Conservation (phyloP, 2,113 vertebrate genomes). For the Glareola pratincola region DNA sequence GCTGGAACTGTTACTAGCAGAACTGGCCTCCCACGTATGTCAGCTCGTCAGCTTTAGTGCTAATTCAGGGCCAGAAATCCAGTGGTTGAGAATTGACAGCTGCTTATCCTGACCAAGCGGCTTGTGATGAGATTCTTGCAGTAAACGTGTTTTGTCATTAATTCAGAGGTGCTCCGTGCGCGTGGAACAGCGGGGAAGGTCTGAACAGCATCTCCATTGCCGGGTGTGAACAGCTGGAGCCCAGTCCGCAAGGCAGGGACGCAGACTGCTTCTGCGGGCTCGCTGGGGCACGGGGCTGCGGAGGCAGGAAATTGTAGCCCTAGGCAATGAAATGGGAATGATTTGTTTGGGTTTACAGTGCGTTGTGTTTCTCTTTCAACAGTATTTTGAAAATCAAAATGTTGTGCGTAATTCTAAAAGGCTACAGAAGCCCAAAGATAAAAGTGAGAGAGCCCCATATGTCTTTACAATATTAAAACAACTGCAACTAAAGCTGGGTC, state of each 20-base stretch:
- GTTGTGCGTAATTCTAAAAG: background rate
- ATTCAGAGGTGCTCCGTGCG: accelerated
- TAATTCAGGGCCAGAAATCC: background rate
- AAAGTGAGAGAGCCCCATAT: background rate
- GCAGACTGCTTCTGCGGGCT: background rate
- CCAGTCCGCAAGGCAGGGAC: background rate
- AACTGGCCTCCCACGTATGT: background rate
- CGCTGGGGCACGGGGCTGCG: accelerated
- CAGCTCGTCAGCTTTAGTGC: background rate
- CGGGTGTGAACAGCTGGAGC: accelerated
- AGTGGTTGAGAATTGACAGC: background rate
- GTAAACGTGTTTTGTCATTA: background rate
- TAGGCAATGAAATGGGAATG: background rate
- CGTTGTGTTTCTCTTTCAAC: background rate
- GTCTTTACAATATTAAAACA: background rate
- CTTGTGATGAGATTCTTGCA: background rate
- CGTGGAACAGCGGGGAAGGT: background rate
- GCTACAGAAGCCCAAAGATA: background rate
- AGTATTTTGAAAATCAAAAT: background rate
- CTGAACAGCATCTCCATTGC: background rate
- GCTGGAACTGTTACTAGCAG: background rate
- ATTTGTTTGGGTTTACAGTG: background rate
- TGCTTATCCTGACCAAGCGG: background rate
- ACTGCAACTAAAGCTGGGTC: background rate
- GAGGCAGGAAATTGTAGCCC: background rate